Evolutionary conservation across 2,797 vertebrate genomes (phyloP).

Genomic region (Eidolon dupreanum): DNA sequence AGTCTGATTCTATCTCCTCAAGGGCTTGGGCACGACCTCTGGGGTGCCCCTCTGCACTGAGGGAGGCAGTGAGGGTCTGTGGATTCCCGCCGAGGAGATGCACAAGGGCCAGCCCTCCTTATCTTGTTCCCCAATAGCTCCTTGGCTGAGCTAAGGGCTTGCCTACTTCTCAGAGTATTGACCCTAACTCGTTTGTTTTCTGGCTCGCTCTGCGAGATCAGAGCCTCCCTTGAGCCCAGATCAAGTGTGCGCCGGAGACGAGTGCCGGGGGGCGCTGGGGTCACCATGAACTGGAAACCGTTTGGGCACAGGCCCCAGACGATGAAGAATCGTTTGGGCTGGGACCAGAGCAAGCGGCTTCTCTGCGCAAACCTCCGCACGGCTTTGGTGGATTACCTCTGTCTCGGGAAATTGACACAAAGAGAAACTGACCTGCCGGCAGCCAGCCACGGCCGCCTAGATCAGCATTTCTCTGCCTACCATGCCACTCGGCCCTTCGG

Average conservation of each 20-base stretch:
- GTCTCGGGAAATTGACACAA: constrained; percentile 68
- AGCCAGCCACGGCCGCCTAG: not conserved
- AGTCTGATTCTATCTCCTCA: constrained; percentile 11
- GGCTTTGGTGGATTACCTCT: not conserved
- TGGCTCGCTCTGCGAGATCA: not conserved
- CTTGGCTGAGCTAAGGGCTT: not conserved
- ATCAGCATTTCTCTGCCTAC: constrained; percentile 16
- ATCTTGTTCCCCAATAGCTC: not conserved
- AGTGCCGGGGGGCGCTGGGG: not conserved
- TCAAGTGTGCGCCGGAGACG: not conserved
- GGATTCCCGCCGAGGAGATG: not conserved
- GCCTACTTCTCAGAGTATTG: constrained; percentile 28
- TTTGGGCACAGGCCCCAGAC: constrained; percentile 43
- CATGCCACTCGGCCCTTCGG: constrained; percentile 6
- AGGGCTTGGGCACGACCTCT: not conserved
- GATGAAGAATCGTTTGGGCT: constrained; percentile 54
- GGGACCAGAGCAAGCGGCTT: not conserved
- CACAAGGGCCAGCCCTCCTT: not conserved
- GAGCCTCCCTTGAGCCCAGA: not conserved
- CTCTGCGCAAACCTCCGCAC: not conserved
- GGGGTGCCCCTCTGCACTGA: not conserved
- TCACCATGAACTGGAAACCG: constrained; percentile 41
- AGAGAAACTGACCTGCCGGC: constrained; percentile 63
- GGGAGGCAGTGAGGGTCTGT: not conserved
- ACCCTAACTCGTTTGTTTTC: constrained; percentile 57